Conservation (phyloP, 2,113 vertebrate species). For the Corythoichthys intestinalis region DNA sequence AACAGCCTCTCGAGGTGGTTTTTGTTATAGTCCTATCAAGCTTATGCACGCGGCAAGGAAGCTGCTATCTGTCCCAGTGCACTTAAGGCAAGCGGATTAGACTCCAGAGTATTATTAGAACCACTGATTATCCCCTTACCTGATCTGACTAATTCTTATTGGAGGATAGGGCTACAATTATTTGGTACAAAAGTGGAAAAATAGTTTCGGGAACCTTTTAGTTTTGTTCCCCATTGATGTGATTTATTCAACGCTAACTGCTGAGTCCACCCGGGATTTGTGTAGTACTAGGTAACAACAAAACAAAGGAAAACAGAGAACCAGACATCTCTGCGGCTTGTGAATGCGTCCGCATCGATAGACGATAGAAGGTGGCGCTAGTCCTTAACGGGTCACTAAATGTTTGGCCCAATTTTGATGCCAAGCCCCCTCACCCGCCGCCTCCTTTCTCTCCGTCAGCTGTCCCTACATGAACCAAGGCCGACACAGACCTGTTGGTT, state of each 20-base stretch:
- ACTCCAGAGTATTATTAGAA: conserved; percentile 82
- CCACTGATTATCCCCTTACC: conserved; percentile 75
- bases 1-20: background rate
- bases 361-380: conserved; percentile 3
- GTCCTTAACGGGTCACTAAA: background rate
- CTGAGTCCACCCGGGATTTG: conserved; percentile 50
- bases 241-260: conserved; percentile 63
- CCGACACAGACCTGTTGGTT: conserved; percentile 8
- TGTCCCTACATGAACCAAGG: conserved; percentile 9
- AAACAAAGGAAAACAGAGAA: conserved; percentile 58
- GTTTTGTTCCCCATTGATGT: conserved; percentile 42
- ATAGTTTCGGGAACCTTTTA: conserved; percentile 35
- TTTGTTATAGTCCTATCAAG: conserved; percentile 40
- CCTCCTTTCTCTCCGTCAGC: background rate
- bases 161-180: conserved; percentile 45
- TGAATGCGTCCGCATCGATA: conserved; percentile 21
- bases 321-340: conserved; percentile 21
- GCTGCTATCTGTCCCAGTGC: conserved; percentile 65
- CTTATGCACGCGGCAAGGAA: conserved; percentile 38
- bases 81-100: conserved; percentile 80
- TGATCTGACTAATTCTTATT: conserved; percentile 64
- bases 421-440: background rate
- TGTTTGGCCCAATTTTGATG: background rate
- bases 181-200: conserved; percentile 52
- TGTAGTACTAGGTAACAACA: conserved; percentile 54